Conservation (phyloP, 2,888 invertebrate genomes). For the Brenthis daphne region DNA sequence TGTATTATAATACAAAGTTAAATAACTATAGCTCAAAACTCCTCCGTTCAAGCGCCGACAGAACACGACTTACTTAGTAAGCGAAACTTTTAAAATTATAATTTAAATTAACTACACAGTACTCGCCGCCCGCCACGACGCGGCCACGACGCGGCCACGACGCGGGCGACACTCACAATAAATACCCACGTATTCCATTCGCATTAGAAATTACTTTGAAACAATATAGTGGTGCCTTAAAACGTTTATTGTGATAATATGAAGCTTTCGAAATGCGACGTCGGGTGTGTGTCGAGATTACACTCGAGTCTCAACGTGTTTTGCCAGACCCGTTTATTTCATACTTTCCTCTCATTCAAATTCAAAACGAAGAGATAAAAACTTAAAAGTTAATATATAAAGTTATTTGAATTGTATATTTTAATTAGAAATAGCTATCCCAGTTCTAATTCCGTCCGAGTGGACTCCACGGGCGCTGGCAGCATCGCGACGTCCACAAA, state of each 20-base stretch:
- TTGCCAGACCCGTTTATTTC: background rate
- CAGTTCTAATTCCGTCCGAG: background rate
- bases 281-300: constrained; percentile 5
- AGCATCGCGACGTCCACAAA: constrained; percentile 41
- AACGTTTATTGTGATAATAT: constrained; percentile 48
- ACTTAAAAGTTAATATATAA: no score
- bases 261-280: constrained; percentile 43
- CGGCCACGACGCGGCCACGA: constrained; percentile 20
- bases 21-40: constrained; percentile 72
- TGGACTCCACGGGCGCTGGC: constrained; percentile 16
- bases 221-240: constrained; percentile 46
- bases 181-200: constrained; percentile 49
- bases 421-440: background rate
- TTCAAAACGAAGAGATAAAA: no score
- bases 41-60: constrained; percentile 50
- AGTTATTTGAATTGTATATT: no score
- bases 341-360: no score
- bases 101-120: constrained; percentile 57
- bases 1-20: constrained; percentile 80
- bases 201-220: constrained; percentile 46
- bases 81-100: constrained; percentile 72
- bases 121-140: constrained; percentile 33
- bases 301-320: background rate
- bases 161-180: constrained; percentile 45
- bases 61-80: constrained; percentile 75